phyloP scores from a whole-genome alignment of 2,113 vertebrate genomes.

The Brachionichthys hirsutus region DNA sequence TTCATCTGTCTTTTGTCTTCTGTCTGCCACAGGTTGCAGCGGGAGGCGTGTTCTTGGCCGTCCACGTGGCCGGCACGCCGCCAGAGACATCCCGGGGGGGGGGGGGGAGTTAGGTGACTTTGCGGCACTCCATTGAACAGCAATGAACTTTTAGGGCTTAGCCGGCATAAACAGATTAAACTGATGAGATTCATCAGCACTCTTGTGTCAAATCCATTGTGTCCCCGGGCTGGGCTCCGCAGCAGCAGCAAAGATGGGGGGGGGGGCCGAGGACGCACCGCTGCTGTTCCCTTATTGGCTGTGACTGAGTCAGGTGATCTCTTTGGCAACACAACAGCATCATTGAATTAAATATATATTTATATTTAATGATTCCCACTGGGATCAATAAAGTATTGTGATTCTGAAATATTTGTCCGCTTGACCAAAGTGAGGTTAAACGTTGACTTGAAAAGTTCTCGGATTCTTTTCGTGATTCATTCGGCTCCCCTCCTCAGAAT shows the following conservation, averaged over 20 bases:
- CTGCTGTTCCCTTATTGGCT: slow-evolving; percentile 26
- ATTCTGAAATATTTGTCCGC: too few species aligned
- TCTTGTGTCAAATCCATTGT: slow-evolving; percentile 77
- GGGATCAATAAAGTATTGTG: too few species aligned
- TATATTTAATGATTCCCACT: background rate
- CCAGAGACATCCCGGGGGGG: slow-evolving; percentile 64
- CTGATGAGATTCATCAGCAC: slow-evolving; percentile 81
- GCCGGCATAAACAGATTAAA: slow-evolving; percentile 80
- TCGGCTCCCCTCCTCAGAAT: too few species aligned
- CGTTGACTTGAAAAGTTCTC: too few species aligned
- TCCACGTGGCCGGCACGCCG: slow-evolving; percentile 43
- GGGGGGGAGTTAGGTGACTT: slow-evolving; percentile 73
- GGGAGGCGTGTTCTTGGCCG: slow-evolving; percentile 41
- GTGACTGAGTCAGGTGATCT: slow-evolving; percentile 18
- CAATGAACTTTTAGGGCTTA: slow-evolving; percentile 79
- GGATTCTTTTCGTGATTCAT: too few species aligned
- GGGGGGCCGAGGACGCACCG: slow-evolving; percentile 24
- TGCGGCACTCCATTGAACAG: slow-evolving; percentile 79
- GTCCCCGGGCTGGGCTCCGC: slow-evolving; percentile 65
- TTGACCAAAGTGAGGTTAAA: too few species aligned
- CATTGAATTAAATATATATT: too few species aligned
- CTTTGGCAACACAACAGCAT: slow-evolving; percentile 3
- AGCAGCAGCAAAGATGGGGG: slow-evolving; percentile 32
- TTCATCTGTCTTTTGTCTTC: too few species aligned
- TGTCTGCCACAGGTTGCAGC: slow-evolving; percentile 62